Percentiles rank a stretch among this genome's conserved stretches.
Conservation (phyloP, 2,888 invertebrate genomes). For the Mylabris sibirica region DNA sequence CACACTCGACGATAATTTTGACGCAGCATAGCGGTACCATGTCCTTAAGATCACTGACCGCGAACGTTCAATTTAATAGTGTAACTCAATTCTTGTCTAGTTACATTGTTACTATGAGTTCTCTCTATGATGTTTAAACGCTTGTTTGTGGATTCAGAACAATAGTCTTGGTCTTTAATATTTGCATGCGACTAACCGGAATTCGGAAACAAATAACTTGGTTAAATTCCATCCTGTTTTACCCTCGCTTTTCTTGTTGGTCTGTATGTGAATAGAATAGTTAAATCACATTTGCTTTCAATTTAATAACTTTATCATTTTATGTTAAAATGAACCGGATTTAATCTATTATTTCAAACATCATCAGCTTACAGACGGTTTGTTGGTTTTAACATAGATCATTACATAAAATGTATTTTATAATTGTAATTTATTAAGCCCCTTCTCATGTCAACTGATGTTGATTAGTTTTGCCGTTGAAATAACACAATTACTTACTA, state of each 20-base stretch:
- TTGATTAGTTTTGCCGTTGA: constrained; percentile 30
- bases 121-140: constrained; percentile 47
- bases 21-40: too few species aligned
- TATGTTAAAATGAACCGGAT: constrained; percentile 33
- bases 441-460: constrained; percentile 18
- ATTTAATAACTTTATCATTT: constrained; percentile 37
- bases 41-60: constrained; percentile 51
- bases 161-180: constrained; percentile 33
- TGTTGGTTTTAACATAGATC: constrained; percentile 22
- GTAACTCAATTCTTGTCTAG: constrained; percentile 44
- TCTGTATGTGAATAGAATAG: constrained; percentile 25
- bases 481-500: constrained; percentile 22
- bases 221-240: constrained; percentile 27
- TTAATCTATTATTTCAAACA: constrained; percentile 27
- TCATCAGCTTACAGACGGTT: constrained; percentile 22
- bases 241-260: not conserved
- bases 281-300: constrained; percentile 35
- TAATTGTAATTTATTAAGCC: constrained; percentile 34
- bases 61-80: constrained; percentile 50
- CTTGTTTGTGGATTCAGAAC: constrained; percentile 44
- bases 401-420: constrained; percentile 26
- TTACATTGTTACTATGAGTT: constrained; percentile 40
- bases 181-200: constrained; percentile 28
- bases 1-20: too few species aligned
- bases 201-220: constrained; percentile 37